Percentiles rank a stretch among this genome's conserved stretches.
Conservation (phyloP, 1,140 invertebrate genomes). For the Cydia splendana region DNA sequence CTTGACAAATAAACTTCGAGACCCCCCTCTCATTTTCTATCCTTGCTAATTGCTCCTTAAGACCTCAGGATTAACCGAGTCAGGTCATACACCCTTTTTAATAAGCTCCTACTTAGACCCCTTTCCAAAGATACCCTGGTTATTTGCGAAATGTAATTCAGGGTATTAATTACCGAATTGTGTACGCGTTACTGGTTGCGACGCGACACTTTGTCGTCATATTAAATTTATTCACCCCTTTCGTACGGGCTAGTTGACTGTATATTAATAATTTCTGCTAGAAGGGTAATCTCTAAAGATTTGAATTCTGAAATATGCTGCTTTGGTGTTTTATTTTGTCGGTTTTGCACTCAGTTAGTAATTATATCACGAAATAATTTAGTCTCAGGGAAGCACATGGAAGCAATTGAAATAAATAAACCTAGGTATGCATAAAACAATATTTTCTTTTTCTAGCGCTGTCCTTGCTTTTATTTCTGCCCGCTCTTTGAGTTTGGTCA, state of each 20-base stretch:
- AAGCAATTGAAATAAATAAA: too few relatives aligned
- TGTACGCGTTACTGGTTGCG: slow-evolving; percentile 53
- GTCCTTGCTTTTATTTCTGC: too few relatives aligned
- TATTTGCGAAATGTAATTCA: slow-evolving; percentile 45
- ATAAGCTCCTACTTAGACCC: slow-evolving; percentile 17
- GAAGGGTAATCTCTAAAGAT: slow-evolving; percentile 59
- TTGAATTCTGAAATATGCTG: slow-evolving; percentile 30
- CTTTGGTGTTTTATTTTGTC: neutral
- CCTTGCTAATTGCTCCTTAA: slow-evolving; percentile 13
- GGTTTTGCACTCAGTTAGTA: neutral
- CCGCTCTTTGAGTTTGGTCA: too few relatives aligned
- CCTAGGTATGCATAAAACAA: too few relatives aligned
- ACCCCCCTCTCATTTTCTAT: neutral
- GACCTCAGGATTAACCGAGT: slow-evolving; percentile 1
- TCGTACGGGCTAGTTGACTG: slow-evolving; percentile 51
- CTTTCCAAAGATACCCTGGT: slow-evolving; percentile 16
- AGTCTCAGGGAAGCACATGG: neutral
- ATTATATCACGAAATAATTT: neutral
- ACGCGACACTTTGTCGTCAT: slow-evolving; percentile 34
- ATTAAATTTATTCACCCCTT: slow-evolving; percentile 60
- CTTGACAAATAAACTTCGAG: neutral
- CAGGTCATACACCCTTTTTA: slow-evolving; percentile 18
- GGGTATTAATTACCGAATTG: slow-evolving; percentile 59
- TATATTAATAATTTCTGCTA: slow-evolving; percentile 53
- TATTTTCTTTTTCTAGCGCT: too few relatives aligned